Evolutionary conservation across 2,888 invertebrate genomes (phyloP).

Genomic region (Yponomeuta malinellus): DNA sequence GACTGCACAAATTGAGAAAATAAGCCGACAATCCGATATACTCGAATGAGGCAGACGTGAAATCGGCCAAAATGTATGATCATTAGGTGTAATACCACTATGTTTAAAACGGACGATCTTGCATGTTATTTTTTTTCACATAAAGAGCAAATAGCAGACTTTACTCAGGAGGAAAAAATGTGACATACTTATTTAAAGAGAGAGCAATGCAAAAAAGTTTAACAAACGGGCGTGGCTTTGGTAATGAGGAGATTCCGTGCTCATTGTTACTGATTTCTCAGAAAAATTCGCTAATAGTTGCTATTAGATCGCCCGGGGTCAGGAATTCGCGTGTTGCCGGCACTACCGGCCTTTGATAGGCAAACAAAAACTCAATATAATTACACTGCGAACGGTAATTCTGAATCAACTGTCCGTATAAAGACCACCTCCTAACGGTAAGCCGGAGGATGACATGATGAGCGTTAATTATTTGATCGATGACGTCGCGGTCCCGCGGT

Average conservation of each 20-base stretch:
- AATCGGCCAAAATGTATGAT: not conserved
- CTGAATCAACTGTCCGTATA: constrained; percentile 51
- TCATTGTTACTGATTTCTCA: constrained; percentile 70
- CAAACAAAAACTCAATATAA: constrained; percentile 52
- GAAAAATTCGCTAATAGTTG: constrained; percentile 64
- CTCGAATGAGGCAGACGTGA: not conserved
- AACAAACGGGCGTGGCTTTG: constrained; percentile 52
- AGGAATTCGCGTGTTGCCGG: constrained; percentile 46
- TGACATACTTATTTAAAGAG: constrained; percentile 61
- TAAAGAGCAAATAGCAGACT: not conserved
- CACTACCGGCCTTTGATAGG: constrained; percentile 49
- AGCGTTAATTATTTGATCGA: constrained; percentile 30
- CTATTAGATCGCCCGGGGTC: constrained; percentile 59
- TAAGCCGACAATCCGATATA: not conserved
- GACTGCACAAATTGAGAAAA: no score
- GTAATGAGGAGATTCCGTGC: constrained; percentile 65
- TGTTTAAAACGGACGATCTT: not conserved
- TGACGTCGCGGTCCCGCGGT: constrained; percentile 29
- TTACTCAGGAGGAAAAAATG: constrained; percentile 27
- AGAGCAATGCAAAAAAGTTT: constrained; percentile 53
- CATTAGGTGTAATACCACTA: constrained; percentile 3
- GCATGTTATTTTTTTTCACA: not conserved
- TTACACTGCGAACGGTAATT: constrained; percentile 69
- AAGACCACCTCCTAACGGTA: constrained; percentile 53
- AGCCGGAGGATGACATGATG: constrained; percentile 43